Base-by-base conservation (phyloP, 2,888 invertebrate species). In the Eupeodes luniger region DNA sequence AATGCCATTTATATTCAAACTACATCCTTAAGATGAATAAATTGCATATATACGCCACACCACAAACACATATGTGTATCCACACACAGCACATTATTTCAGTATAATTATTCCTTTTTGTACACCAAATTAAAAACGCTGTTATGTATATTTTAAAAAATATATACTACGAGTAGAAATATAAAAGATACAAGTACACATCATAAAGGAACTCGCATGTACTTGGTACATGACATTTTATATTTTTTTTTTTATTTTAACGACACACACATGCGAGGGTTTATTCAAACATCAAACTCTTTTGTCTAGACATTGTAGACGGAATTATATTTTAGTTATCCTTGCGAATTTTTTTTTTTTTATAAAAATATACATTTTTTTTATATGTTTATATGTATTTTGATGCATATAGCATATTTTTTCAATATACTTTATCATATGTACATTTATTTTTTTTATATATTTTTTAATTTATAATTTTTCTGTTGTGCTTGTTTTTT, bases 221-320 rank as follows among this genome's bases (percentile, higher is more conserved):
- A 47, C 72, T 72, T 72, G 57, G 72, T 47, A 72, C 72, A 72
- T 72, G 72, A 72, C 47, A 59, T 72, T 72, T 66, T 64, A 47
- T 27, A 19, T 19, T 62, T 57, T 5, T 57, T 5, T 11, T 49
- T 82, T 77, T 77, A 16, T 72, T 77, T 78, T 57, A 82, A 59
- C 64, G 62, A 47, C 61, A 70, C 70, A 67, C 55, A 80, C 66
- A 87, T 77, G 11, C 36, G 53, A 40, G 61, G n/a, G 40, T 55
- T 55, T 57, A 77, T 87, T 84, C 66, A 72, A 80, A 87, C 67
- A 84, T 76, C 75, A 87, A 75, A 84, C 72, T 81, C 87, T 84
- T 87, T 87, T 87, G 87, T 87, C 87, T 87, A 87, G 87, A 87
- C 87, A 53, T 76, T 80, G 84, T 77, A 77, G 80, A 87, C 84